These are phyloP conservation scores for Lutraria rhynchaena DNA, from an alignment of 1,140 invertebrate genomes.

Conservation along the genomic window DNA sequence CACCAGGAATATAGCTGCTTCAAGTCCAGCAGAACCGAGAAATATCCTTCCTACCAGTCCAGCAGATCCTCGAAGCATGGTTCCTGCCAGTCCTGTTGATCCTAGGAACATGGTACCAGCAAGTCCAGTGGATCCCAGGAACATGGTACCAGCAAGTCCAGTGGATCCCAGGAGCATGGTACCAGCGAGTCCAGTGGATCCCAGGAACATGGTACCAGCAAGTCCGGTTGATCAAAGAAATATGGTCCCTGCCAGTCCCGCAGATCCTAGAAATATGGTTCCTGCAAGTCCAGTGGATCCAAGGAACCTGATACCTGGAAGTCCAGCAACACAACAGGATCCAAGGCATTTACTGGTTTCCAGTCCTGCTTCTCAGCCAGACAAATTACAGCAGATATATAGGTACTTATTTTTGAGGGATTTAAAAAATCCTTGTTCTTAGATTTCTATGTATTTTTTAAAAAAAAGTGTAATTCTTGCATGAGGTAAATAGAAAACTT, in stretches of 20 bases:
- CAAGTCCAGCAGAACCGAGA: conserved; percentile 31
- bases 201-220: conserved; percentile 29
- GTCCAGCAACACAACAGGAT: background rate
- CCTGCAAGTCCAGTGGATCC: conserved; percentile 31
- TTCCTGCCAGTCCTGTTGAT: conserved; percentile 34
- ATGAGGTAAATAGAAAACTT: no score
- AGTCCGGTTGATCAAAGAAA: conserved; percentile 45
- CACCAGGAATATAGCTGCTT: conserved; percentile 19
- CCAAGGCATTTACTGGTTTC: background rate
- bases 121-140: conserved; percentile 23
- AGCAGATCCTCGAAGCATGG: conserved; percentile 12
- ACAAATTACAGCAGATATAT: conserved; percentile 30
- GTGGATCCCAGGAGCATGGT: conserved; percentile 38
- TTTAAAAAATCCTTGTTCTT: no score
- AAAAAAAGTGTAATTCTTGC: no score
- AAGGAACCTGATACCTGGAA: background rate
- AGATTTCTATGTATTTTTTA: no score
- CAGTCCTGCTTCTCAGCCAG: conserved; percentile 19
- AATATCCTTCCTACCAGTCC: conserved; percentile 39
- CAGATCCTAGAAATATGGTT: conserved; percentile 24
- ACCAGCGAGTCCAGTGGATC: conserved; percentile 41
- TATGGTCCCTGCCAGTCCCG: conserved; percentile 5
- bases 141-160: conserved; percentile 36
- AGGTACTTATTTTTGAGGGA: background rate
- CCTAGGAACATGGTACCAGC: conserved; percentile 28